Conservation (phyloP, 2,888 invertebrate species). For the Diploptera punctata region DNA sequence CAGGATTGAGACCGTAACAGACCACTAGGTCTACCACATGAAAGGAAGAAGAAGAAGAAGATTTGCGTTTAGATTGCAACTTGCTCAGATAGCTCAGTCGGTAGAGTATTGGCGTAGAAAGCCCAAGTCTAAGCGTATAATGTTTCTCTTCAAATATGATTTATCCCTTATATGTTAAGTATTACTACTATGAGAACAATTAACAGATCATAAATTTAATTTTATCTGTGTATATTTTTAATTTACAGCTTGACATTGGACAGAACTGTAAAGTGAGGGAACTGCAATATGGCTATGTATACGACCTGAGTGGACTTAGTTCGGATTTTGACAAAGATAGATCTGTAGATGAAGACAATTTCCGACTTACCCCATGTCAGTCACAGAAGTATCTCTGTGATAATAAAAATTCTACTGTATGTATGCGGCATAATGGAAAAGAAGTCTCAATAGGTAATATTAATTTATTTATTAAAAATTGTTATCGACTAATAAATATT, state of each 20-base stretch:
- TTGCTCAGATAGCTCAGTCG: no score
- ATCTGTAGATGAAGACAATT: not conserved
- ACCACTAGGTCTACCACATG: no score
- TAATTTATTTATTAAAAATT: no score
- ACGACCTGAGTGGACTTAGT: not conserved
- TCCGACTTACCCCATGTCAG: not conserved
- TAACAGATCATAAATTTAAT: not conserved
- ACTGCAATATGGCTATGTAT: not conserved
- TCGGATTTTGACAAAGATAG: not conserved
- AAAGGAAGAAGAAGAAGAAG: no score
- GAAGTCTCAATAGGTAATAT: not conserved
- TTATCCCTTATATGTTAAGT: no score
- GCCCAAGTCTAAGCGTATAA: no score
- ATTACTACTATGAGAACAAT: not conserved
- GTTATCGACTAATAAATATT: no score
- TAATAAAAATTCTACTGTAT: not conserved
- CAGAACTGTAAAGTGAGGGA: not conserved
- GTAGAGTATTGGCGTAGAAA: no score
- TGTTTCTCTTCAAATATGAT: no score
- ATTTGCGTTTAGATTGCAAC: no score
- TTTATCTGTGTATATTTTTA: not conserved
- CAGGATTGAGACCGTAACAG: no score
- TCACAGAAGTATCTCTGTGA: not conserved
- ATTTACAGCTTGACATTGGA: not conserved
- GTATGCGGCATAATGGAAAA: not conserved